A percentile compares a stretch with the other conserved stretches of the same genome.
Evolutionary conservation across 2,888 invertebrate genomes (phyloP).

Genomic region (Oxycera nigricornis): DNA sequence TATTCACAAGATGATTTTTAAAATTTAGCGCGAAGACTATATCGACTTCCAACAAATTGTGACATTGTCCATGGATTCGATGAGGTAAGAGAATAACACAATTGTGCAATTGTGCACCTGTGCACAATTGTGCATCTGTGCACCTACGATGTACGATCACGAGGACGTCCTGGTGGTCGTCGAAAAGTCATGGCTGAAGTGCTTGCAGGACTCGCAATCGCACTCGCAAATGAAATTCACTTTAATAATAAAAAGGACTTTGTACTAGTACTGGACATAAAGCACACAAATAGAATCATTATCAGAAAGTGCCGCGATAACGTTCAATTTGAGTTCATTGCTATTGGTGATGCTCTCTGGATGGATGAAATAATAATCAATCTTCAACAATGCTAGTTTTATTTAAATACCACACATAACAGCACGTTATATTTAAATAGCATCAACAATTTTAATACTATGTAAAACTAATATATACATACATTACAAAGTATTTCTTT

Average conservation of each 20-base stretch:
- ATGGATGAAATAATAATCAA: not conserved
- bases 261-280: too few species aligned
- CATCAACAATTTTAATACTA: constrained; percentile 8
- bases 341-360: not conserved
- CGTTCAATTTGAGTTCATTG: too few species aligned
- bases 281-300: too few species aligned
- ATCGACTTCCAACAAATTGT: not conserved
- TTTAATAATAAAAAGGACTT: too few species aligned
- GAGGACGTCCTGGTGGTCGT: too few species aligned
- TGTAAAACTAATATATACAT: not conserved
- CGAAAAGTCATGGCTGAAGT: too few species aligned
- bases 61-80: not conserved
- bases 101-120: too few species aligned
- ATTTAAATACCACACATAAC: constrained; percentile 22
- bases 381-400: constrained; percentile 22
- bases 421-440: constrained; percentile 22
- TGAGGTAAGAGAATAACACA: not conserved
- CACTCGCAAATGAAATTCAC: too few species aligned
- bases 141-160: too few species aligned
- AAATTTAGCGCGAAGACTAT: not conserved
- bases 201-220: too few species aligned
- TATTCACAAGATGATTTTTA: not conserved
- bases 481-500: not conserved
- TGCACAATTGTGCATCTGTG: too few species aligned
- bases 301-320: too few species aligned